Conservation (phyloP, 1,140 invertebrate genomes). For the Drosophila bifasciata region DNA sequence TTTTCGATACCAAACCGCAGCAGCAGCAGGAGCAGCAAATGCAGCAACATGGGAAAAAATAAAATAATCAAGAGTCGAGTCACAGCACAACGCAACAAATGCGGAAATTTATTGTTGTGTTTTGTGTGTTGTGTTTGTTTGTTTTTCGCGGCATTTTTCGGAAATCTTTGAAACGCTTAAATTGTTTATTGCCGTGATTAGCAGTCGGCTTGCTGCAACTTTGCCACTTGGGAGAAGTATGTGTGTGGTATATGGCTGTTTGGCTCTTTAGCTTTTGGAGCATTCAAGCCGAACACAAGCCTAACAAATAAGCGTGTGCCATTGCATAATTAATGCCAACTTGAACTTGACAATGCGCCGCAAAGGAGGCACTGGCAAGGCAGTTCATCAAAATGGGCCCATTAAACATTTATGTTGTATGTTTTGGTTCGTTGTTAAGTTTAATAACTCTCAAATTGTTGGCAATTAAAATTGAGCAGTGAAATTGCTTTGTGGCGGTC, state of each 20-base stretch:
- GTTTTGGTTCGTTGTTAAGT: conserved; percentile 60
- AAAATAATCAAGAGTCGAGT: conserved; percentile 41
- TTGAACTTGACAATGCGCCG: conserved; percentile 75
- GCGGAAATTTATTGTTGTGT: conserved; percentile 80
- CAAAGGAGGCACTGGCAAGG: conserved; percentile 4
- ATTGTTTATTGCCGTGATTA: conserved; percentile 79
- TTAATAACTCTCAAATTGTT: conserved; percentile 77
- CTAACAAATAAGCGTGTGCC: conserved; percentile 33
- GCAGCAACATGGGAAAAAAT: conserved; percentile 26
- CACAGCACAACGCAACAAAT: conserved; percentile 52
- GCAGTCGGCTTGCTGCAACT: conserved; percentile 63
- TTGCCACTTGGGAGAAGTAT: conserved; percentile 20
- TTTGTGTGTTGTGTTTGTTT: conserved; percentile 15
- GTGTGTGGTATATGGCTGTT: conserved; percentile 15
- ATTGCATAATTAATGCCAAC: conserved; percentile 74
- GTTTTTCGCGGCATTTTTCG: conserved; percentile 51
- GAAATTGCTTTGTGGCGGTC: conserved; percentile 56
- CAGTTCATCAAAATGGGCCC: conserved; percentile 36
- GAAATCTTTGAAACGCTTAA: conserved; percentile 72
- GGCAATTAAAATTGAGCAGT: conserved; percentile 64
- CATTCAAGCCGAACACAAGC: conserved; percentile 18
- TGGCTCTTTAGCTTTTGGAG: conserved; percentile 26
- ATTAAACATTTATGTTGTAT: conserved; percentile 61
- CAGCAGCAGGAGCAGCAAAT: conserved; percentile 20
- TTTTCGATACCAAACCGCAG: conserved; percentile 68